Conservation (phyloP, 1,140 invertebrate genomes). For the Megalonaias nervosa region DNA sequence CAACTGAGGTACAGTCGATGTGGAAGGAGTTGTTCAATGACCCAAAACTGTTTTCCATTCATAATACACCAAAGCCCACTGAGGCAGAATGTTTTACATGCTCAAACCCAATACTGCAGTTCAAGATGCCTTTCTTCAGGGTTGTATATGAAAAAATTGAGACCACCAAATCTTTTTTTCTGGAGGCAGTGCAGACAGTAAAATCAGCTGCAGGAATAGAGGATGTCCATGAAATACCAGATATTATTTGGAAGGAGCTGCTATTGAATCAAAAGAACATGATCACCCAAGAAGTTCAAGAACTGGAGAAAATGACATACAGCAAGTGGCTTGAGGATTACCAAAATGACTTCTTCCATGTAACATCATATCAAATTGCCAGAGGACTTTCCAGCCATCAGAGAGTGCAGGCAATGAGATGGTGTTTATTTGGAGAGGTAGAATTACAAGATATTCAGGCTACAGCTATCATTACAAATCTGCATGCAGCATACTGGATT, state of each 20-base stretch:
- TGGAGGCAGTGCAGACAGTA: constrained; percentile 4
- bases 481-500: constrained; percentile 10
- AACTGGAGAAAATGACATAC: background rate
- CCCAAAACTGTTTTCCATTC: constrained; percentile 7
- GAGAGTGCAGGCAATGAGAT: background rate
- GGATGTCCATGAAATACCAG: constrained; percentile 14
- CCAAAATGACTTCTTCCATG: constrained; percentile 14
- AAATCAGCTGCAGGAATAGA: constrained; percentile 4
- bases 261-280: constrained; percentile 8
- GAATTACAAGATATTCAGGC: background rate
- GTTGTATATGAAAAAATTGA: constrained; percentile 12
- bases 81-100: constrained; percentile 28
- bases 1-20: background rate
- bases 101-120: background rate
- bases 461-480: background rate
- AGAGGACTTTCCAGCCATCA: background rate
- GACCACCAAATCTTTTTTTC: constrained; percentile 12
- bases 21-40: constrained; percentile 2
- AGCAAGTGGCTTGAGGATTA: constrained; percentile 4
- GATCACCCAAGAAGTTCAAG: background rate
- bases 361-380: background rate
- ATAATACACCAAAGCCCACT: constrained; percentile 6
- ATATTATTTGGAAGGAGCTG: constrained; percentile 5
- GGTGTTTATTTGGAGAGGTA: background rate
- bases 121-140: constrained; percentile 20